Conservation (phyloP, 2,797 vertebrate genomes). For the Apogon talboti region DNA sequence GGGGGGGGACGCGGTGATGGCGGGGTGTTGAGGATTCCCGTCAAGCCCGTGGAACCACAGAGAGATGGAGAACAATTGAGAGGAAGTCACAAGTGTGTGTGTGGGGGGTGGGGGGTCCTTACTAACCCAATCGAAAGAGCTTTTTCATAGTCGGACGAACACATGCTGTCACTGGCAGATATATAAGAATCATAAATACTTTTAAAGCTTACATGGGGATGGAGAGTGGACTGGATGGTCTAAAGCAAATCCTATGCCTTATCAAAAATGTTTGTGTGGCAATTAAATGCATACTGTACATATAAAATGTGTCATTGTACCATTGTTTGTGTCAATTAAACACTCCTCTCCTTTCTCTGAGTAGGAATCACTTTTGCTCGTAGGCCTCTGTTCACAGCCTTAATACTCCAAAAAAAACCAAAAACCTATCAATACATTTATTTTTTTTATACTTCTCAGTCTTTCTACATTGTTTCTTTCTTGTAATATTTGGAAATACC, state of each 20-base stretch:
- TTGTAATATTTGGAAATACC: too few relatives aligned
- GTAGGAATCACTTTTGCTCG: conserved; percentile 59
- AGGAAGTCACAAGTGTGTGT: conserved; percentile 10
- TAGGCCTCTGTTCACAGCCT: conserved; percentile 58
- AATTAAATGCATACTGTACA: conserved; percentile 3
- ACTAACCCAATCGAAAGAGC: conserved; percentile 43
- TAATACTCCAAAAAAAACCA: too few relatives aligned
- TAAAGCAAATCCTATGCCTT: conserved; percentile 26
- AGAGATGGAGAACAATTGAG: conserved; percentile 41
- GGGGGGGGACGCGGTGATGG: conserved; percentile 7
- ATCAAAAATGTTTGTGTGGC: background rate
- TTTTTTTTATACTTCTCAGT: conserved; percentile 18
- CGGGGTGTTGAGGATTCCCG: conserved; percentile 40
- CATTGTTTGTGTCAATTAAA: conserved; percentile 1
- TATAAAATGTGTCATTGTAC: too few relatives aligned
- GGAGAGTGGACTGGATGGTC: conserved; percentile 29
- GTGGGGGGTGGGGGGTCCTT: conserved; percentile 7
- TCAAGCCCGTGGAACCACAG: conserved; percentile 55
- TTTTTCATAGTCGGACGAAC: conserved; percentile 51
- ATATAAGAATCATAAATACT: conserved; percentile 49
- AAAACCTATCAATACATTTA: conserved; percentile 42
- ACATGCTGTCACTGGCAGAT: conserved; percentile 43
- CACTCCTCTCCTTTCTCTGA: conserved; percentile 47
- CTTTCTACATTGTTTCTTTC: background rate
- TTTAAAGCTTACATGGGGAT: conserved; percentile 26